phyloP scores from a whole-genome alignment of 2,888 invertebrate genomes.

The Homarus gammarus region DNA sequence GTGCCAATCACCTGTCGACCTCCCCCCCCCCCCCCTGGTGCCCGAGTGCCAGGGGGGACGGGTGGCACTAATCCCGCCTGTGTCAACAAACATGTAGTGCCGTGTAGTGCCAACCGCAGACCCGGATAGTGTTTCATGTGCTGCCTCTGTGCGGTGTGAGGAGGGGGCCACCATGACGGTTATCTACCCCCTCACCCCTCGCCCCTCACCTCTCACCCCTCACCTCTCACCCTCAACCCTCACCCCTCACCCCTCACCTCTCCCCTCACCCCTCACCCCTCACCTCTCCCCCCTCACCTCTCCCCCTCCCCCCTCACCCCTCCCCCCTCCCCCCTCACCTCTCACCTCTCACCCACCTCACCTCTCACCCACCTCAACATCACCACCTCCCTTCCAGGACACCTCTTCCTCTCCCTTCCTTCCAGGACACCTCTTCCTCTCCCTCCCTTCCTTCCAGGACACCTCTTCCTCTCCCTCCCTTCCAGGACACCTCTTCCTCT shows the following conservation, averaged over 20 bases:
- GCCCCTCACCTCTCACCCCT: no score
- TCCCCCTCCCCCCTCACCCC: background rate
- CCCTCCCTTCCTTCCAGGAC: no score
- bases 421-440: background rate
- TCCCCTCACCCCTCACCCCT: no score
- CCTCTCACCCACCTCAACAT: no score
- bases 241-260: no score
- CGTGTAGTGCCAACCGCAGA: constrained; percentile 50
- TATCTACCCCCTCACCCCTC: no score
- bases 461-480: no score
- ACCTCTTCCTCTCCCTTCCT: no score
- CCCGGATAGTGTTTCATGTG: background rate
- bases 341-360: background rate
- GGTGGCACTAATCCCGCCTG: constrained; percentile 37
- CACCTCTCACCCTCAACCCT: no score
- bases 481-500: no score
- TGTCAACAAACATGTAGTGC: constrained; percentile 57
- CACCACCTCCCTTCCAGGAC: no score
- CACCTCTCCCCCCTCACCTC: background rate
- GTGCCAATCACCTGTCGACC: constrained; percentile 8
- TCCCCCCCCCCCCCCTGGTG: background rate
- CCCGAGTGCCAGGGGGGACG: background rate
- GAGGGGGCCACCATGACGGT: background rate
- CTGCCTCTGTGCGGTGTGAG: background rate
- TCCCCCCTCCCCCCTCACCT: background rate